Conservation (phyloP, 2,797 vertebrate genomes). For the Hoplostethus atlanticus region DNA sequence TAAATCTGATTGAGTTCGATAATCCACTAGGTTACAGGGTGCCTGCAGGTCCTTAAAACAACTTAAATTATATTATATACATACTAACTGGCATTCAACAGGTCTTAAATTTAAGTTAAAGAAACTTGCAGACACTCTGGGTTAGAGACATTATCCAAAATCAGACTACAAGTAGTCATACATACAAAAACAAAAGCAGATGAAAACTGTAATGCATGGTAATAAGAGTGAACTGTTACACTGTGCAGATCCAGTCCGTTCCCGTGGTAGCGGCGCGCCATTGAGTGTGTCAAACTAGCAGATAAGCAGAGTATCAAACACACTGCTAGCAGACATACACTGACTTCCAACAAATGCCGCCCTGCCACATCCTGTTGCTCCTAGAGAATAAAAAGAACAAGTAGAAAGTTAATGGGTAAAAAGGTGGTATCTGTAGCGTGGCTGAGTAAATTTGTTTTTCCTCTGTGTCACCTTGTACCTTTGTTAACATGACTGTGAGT, state of each 20-base stretch:
- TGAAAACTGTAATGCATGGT: background rate
- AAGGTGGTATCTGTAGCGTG: background rate
- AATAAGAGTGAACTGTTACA: constrained; percentile 57
- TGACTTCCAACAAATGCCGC: constrained; percentile 78
- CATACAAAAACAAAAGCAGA: background rate
- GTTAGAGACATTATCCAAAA: background rate
- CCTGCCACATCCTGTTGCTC: constrained; percentile 76
- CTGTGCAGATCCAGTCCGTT: constrained; percentile 71
- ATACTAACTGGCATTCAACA: too few species aligned
- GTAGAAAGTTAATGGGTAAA: constrained; percentile 10
- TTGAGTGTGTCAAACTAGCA: constrained; percentile 64
- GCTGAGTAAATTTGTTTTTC: background rate
- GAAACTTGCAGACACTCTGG: too few species aligned
- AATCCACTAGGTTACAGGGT: background rate
- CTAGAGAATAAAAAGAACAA: constrained; percentile 54
- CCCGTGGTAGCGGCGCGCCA: constrained; percentile 44
- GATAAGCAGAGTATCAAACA: constrained; percentile 78
- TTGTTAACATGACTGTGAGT: constrained; percentile 81
- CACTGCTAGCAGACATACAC: constrained; percentile 74
- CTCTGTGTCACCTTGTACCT: constrained; percentile 65
- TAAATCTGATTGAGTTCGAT: background rate
- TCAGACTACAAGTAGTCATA: background rate
- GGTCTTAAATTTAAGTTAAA: too few species aligned
- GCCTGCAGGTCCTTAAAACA: too few species aligned
- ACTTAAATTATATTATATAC: too few species aligned